Evolutionary conservation across 2,888 invertebrate genomes (phyloP).

Genomic region (Zele albiditarsus): DNA sequence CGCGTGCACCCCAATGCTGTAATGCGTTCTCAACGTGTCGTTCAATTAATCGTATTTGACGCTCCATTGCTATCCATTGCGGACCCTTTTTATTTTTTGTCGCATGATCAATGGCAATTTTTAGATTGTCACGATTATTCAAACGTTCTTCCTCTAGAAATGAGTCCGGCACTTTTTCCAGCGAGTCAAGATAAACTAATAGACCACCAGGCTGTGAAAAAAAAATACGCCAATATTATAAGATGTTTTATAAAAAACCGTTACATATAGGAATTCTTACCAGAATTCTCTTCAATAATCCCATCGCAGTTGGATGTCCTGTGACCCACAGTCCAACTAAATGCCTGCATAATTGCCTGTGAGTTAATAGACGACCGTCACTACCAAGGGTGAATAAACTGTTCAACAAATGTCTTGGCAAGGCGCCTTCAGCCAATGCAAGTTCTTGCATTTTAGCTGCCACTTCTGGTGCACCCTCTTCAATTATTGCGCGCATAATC

Average conservation of each 20-base stretch:
- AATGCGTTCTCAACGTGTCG: constrained; percentile 86
- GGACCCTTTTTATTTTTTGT: constrained; percentile 80
- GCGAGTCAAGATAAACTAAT: constrained; percentile 89
- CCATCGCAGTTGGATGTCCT: constrained; percentile 93
- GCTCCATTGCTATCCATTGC: constrained; percentile 82
- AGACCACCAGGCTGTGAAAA: constrained; percentile 89
- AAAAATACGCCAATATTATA: neutral
- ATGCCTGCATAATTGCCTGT: constrained; percentile 94
- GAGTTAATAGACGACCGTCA: constrained; percentile 88
- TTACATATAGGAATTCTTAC: constrained; percentile 73
- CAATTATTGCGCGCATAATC: constrained; percentile 97
- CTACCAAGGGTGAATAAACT: constrained; percentile 89
- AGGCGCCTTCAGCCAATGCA: constrained; percentile 96
- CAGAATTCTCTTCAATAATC: constrained; percentile 89
- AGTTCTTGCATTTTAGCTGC: constrained; percentile 96
- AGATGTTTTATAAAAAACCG: neutral
- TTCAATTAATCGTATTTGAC: constrained; percentile 85
- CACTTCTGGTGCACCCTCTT: constrained; percentile 95
- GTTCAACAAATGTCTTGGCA: constrained; percentile 92
- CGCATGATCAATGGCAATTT: constrained; percentile 89
- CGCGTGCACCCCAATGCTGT: constrained; percentile 82
- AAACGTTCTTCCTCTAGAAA: constrained; percentile 82
- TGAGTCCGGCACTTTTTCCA: constrained; percentile 86
- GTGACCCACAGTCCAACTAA: constrained; percentile 97
- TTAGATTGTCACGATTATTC: constrained; percentile 93